phyloP scores from a whole-genome alignment of 2,797 vertebrate genomes.

The Thalassophryne amazonica region DNA sequence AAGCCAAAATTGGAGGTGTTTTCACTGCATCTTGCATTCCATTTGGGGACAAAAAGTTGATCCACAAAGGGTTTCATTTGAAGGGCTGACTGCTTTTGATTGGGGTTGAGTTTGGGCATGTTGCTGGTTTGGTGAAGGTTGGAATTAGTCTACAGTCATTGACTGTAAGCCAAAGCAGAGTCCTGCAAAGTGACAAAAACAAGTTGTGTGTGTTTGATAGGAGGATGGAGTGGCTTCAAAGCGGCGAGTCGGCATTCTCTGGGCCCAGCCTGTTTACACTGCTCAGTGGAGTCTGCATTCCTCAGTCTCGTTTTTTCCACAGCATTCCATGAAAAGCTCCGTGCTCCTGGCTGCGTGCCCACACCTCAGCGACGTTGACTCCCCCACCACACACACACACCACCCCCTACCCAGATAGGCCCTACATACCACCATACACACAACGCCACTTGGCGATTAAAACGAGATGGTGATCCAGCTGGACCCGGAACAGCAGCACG shows the following conservation, averaged over 20 bases:
- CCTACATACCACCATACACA: conserved; percentile 38
- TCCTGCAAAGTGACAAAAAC: too few relatives aligned
- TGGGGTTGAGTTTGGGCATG: too few relatives aligned
- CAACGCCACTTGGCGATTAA: conserved; percentile 40
- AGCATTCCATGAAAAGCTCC: conserved; percentile 75
- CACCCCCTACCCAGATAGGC: conserved; percentile 16
- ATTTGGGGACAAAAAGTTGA: too few relatives aligned
- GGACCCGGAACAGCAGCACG: conserved; percentile 6
- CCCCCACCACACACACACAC: background rate
- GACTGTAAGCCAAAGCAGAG: too few relatives aligned
- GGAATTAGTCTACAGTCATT: too few relatives aligned
- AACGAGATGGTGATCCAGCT: conserved; percentile 37
- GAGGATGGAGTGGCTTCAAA: conserved; percentile 77
- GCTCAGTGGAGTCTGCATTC: conserved; percentile 80
- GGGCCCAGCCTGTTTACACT: conserved; percentile 78
- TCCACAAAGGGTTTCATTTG: too few relatives aligned
- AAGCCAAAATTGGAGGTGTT: too few relatives aligned
- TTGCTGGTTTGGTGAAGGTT: too few relatives aligned
- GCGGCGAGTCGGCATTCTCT: conserved; percentile 68
- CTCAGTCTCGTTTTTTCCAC: conserved; percentile 82
- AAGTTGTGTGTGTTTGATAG: conserved; percentile 12
- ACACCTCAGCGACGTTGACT: conserved; percentile 41
- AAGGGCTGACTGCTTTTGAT: too few relatives aligned
- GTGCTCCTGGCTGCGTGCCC: conserved; percentile 66
- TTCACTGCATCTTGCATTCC: too few relatives aligned